A percentile compares a stretch with the other conserved stretches of the same genome.
phyloP scores from a whole-genome alignment of 2,888 invertebrate genomes.

The Hyppa rectilinea region DNA sequence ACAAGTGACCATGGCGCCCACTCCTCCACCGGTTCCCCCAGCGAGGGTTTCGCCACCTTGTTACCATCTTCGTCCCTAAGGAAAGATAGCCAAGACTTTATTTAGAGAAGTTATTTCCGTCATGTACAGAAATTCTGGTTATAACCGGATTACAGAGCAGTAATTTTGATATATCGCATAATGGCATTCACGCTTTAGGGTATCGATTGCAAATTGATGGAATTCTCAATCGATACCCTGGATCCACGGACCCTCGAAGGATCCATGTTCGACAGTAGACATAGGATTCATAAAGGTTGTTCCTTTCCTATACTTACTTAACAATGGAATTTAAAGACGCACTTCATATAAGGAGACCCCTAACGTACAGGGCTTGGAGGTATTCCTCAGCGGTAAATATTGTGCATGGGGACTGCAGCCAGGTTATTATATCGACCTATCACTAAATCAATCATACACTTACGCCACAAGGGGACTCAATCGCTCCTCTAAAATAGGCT shows the following conservation, averaged over 20 bases:
- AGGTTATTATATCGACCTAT: neutral
- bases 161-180: neutral
- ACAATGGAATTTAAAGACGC: neutral
- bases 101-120: neutral
- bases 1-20: constrained; percentile 87
- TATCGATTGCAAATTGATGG: neutral
- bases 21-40: constrained; percentile 79
- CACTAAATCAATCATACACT: constrained; percentile 44
- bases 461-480: constrained; percentile 57
- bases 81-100: neutral
- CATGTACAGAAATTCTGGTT: too few species aligned
- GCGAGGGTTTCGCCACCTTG: constrained; percentile 66
- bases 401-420: neutral
- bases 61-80: constrained; percentile 73
- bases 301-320: too few species aligned
- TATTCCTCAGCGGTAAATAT: neutral
- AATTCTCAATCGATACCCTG: too few species aligned
- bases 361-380: neutral
- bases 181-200: too few species aligned
- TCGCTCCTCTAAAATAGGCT: constrained; percentile 55
- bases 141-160: neutral
- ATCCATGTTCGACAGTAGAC: neutral
- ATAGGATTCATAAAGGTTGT: neutral
- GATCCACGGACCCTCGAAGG: too few species aligned
- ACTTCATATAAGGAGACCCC: neutral